These are phyloP conservation scores for Cephus sareptanus DNA, from an alignment of 2,888 invertebrate genomes.

Conservation along the genomic window DNA sequence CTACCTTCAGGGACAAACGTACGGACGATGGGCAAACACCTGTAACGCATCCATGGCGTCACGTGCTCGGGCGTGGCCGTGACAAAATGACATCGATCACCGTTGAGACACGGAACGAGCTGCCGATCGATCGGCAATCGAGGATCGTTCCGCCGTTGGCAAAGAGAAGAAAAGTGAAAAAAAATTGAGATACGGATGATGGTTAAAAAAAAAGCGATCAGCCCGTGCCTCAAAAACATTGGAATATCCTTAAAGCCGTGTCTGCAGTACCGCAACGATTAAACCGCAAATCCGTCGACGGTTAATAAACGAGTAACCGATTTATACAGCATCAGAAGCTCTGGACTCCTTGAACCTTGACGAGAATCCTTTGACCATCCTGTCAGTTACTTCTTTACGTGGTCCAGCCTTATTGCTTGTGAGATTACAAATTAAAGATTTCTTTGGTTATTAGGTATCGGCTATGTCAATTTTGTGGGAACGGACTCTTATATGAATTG, in stretches of 20 bases:
- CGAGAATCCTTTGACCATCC: not conserved
- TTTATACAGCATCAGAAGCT: not conserved
- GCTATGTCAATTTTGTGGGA: not conserved
- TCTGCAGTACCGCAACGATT: slow-evolving; percentile 32
- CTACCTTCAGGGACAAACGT: not conserved
- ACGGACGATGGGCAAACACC: slow-evolving; percentile 48
- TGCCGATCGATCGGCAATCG: slow-evolving; percentile 31
- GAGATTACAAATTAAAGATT: not conserved
- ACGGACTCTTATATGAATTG: not conserved
- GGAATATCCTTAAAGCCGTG: slow-evolving; percentile 34
- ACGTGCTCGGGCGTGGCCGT: slow-evolving; percentile 61
- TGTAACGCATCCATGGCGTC: slow-evolving; percentile 49
- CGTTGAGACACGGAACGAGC: not conserved
- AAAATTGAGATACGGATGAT: slow-evolving; percentile 7
- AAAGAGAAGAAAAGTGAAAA: slow-evolving; percentile 37
- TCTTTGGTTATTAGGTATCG: not conserved
- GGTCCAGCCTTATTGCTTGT: not conserved
- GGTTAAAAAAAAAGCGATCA: slow-evolving; percentile 44
- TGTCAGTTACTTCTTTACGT: not conserved
- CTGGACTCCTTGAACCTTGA: not conserved
- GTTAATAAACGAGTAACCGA: slow-evolving; percentile 4
- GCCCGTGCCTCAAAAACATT: slow-evolving; percentile 52
- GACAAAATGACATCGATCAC: slow-evolving; percentile 42
- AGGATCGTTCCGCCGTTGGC: slow-evolving; percentile 26
- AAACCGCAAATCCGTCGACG: slow-evolving; percentile 44